Evolutionary conservation across 2,797 vertebrate genomes (phyloP).

Genomic region (Semaprochilodus insignis): DNA sequence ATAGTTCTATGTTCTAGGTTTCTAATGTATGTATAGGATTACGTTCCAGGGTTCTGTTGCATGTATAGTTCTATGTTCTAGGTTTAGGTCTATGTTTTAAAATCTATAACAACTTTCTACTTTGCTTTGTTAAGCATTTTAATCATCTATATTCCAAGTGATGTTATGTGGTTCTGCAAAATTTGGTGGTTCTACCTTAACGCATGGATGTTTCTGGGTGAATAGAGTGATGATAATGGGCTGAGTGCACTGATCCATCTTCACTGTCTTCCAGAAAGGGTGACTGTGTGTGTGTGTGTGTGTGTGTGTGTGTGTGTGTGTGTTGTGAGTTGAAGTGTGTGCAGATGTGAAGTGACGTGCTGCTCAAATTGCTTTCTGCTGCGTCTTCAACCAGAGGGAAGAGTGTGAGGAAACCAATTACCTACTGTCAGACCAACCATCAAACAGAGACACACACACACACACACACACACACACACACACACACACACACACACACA

Average conservation of each 20-base stretch:
- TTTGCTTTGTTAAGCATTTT: background rate
- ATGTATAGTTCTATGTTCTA: too few species aligned
- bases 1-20: too few species aligned
- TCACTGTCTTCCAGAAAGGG: constrained; percentile 15
- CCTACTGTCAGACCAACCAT: constrained; percentile 45
- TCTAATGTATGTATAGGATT: too few species aligned
- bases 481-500: constrained; percentile 1
- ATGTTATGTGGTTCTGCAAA: background rate
- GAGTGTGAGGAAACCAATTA: constrained; percentile 52
- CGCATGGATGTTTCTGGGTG: constrained; percentile 2
- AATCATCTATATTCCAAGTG: background rate
- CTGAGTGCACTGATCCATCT: constrained; percentile 26
- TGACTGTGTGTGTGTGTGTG: constrained; percentile 32
- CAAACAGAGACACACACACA: constrained; percentile 49
- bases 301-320: constrained; percentile 13
- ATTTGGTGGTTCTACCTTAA: background rate
- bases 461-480: constrained; percentile 17
- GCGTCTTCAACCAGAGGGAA: constrained; percentile 45
- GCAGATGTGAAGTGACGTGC: constrained; percentile 48
- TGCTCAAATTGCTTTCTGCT: constrained; percentile 55
- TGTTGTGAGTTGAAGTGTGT: constrained; percentile 18
- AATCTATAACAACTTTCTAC: background rate
- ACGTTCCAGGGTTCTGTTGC: too few species aligned
- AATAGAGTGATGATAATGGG: constrained; percentile 22
- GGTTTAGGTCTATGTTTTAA: too few species aligned